These are phyloP conservation scores for Aldrovandia affinis DNA, from an alignment of 2,797 vertebrate species.

Conservation along the genomic window DNA sequence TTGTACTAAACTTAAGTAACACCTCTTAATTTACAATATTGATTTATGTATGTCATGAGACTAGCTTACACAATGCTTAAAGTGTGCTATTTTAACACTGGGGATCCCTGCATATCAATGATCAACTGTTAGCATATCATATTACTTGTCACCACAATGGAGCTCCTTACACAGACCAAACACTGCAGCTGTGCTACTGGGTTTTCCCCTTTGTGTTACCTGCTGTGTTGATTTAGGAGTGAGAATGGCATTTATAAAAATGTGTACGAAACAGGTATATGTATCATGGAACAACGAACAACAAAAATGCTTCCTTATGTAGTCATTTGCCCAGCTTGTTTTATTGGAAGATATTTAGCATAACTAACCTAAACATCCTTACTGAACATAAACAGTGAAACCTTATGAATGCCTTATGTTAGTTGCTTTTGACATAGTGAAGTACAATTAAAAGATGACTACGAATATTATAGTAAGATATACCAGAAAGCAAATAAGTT, in stretches of 20 bases:
- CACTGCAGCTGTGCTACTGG: constrained; percentile 47
- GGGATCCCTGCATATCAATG: constrained; percentile 33
- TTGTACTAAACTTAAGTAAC: constrained; percentile 23
- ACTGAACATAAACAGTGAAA: background rate
- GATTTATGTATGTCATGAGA: constrained; percentile 41
- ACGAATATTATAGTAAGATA: background rate
- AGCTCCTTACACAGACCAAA: constrained; percentile 49
- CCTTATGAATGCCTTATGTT: background rate
- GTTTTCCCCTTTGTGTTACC: constrained; percentile 17
- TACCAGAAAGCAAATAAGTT: background rate
- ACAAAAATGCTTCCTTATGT: too few species aligned
- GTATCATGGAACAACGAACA: background rate
- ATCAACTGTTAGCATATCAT: constrained; percentile 41
- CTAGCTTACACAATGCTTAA: constrained; percentile 31
- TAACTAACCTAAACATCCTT: background rate
- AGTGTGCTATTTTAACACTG: constrained; percentile 45
- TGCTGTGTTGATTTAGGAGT: background rate
- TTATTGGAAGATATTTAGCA: background rate
- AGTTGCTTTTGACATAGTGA: background rate
- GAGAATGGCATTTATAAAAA: background rate
- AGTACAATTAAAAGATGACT: background rate
- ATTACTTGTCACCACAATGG: constrained; percentile 49
- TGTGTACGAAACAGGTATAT: background rate
- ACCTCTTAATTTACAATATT: constrained; percentile 40
- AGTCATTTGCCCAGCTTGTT: background rate